These are phyloP conservation scores for Pycnomerus fuliginosus DNA, from an alignment of 2,888 invertebrate species.

Conservation along the genomic window DNA sequence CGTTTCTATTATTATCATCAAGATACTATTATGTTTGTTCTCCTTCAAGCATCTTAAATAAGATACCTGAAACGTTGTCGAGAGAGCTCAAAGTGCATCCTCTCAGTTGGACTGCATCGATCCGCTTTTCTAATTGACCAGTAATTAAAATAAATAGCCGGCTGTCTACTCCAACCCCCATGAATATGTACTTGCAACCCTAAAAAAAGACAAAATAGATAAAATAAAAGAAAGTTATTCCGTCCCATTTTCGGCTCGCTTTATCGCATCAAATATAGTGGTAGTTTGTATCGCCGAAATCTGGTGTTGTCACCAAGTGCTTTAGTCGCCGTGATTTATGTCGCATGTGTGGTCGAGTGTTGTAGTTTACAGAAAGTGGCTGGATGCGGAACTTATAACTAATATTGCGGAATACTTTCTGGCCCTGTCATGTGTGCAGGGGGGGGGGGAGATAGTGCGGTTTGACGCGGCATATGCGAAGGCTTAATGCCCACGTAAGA, in stretches of 20 bases:
- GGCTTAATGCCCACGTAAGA: conserved; percentile 5
- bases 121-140: too few relatives aligned
- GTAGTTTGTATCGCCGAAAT: conserved; percentile 46
- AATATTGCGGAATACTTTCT: conserved; percentile 14
- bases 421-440: neutral
- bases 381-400: conserved; percentile 25
- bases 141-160: too few relatives aligned
- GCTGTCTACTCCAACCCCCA: too few relatives aligned
- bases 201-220: too few relatives aligned
- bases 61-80: too few relatives aligned
- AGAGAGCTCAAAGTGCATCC: too few relatives aligned
- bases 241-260: conserved; percentile 18
- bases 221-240: too few relatives aligned
- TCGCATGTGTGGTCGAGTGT: conserved; percentile 44
- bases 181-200: too few relatives aligned
- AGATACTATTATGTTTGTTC: too few relatives aligned
- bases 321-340: conserved; percentile 45
- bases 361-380: conserved; percentile 41
- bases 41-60: too few relatives aligned
- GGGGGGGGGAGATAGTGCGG: conserved; percentile 8
- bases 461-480: conserved; percentile 13
- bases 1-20: too few relatives aligned
- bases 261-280: conserved; percentile 35
- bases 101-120: too few relatives aligned
- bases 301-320: conserved; percentile 47